Conservation (phyloP, 1,140 invertebrate species). For the Hesperophylax magnus region DNA sequence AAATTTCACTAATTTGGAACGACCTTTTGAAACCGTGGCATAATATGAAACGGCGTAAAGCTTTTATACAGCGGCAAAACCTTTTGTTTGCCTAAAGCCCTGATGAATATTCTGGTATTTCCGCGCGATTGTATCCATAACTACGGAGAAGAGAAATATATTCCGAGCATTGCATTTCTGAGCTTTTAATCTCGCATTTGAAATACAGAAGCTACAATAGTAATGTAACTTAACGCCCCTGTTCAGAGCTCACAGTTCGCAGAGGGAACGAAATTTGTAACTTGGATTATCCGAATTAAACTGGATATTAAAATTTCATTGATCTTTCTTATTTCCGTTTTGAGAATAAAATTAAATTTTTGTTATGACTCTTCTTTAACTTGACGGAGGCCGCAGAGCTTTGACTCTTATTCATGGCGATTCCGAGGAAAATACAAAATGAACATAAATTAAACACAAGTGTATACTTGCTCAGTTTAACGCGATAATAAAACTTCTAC, state of each 20-base stretch:
- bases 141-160: conserved; percentile 18
- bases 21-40: conserved; percentile 16
- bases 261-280: conserved; percentile 10
- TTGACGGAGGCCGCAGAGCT: too few relatives aligned
- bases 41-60: conserved; percentile 1
- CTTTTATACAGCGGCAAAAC: not conserved
- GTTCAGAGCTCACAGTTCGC: too few relatives aligned
- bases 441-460: conserved; percentile 1
- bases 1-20: conserved; percentile 10
- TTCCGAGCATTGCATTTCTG: conserved; percentile 34
- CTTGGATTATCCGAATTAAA: not conserved
- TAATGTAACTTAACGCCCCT: not conserved
- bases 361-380: not conserved
- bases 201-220: conserved; percentile 31
- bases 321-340: not conserved
- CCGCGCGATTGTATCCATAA: conserved; percentile 20
- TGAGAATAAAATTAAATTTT: not conserved
- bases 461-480: not conserved
- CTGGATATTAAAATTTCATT: conserved; percentile 3
- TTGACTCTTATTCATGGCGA: not conserved
- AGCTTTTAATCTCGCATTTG: conserved; percentile 41
- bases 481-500: not conserved
- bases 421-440: not conserved
- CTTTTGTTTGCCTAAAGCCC: conserved; percentile 24
- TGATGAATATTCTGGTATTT: conserved; percentile 35